Conservation (phyloP, 2,888 invertebrate species). For the Mesorhabditis sp. region DNA sequence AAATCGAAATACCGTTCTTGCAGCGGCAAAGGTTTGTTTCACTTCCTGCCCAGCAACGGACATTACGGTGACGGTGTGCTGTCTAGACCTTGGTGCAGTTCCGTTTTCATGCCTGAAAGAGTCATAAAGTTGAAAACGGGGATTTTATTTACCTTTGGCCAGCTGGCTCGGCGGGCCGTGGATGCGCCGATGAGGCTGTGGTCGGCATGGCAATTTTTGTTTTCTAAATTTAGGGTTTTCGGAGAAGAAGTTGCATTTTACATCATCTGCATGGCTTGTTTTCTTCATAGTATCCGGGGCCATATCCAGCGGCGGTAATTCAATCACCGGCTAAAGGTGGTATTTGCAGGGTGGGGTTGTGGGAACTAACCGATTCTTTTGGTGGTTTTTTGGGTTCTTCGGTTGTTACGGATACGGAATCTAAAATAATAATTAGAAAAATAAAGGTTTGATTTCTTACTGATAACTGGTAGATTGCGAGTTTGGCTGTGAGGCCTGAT, state of each 20-base stretch:
- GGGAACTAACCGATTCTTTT: not conserved
- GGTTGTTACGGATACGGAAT: not conserved
- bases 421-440: not conserved
- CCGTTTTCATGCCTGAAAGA: not conserved
- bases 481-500: not conserved
- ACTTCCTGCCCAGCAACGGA: not conserved
- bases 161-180: not conserved
- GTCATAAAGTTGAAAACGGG: not conserved
- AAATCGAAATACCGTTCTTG: not conserved
- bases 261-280: no score
- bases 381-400: not conserved
- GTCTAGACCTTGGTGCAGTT: not conserved
- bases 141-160: not conserved
- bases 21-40: not conserved
- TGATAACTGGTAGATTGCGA: not conserved
- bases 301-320: no score
- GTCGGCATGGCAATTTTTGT: not conserved
- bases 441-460: not conserved
- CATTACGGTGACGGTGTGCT: not conserved
- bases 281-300: no score
- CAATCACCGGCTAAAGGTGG: not conserved
- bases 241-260: no score
- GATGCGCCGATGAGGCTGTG: not conserved
- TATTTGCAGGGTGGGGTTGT: not conserved
- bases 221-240: not conserved